These are phyloP conservation scores for Pherbina coryleti DNA, from an alignment of 2,888 invertebrate genomes.

Conservation along the genomic window DNA sequence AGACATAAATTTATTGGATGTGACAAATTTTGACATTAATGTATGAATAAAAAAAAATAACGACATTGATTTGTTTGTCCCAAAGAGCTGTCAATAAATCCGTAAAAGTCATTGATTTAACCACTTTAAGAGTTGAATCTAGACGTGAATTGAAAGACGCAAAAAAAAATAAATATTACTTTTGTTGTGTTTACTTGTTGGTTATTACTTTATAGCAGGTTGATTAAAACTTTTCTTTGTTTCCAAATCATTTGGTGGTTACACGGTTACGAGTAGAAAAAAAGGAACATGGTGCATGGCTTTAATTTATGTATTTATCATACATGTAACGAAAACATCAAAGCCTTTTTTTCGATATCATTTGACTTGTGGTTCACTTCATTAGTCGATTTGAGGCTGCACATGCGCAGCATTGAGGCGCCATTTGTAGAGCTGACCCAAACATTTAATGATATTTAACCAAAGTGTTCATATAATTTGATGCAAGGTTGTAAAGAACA, in stretches of 20 bases:
- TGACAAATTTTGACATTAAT: constrained; percentile 7
- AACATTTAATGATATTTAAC: too few species aligned
- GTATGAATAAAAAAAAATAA: not conserved
- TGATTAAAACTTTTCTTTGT: not conserved
- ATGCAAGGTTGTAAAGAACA: too few species aligned
- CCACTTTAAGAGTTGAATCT: not conserved
- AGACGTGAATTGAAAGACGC: not conserved
- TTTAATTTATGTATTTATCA: not conserved
- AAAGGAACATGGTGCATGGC: not conserved
- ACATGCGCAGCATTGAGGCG: too few species aligned
- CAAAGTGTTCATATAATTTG: too few species aligned
- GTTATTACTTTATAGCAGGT: not conserved
- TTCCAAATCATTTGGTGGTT: not conserved
- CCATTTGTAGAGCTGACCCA: too few species aligned
- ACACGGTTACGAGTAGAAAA: not conserved
- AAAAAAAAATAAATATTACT: too few species aligned
- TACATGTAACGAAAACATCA: not conserved
- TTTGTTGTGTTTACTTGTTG: not conserved
- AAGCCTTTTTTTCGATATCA: too few species aligned
- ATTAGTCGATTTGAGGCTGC: too few species aligned
- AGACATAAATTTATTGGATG: not conserved
- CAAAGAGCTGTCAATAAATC: not conserved
- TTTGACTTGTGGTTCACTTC: too few species aligned
- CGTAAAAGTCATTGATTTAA: not conserved
- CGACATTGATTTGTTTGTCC: not conserved